A percentile compares a stretch with the other conserved stretches of the same genome.
These are phyloP conservation scores for Sebastes elongatus DNA, from an alignment of 2,797 vertebrate genomes.

Conservation along the genomic window DNA sequence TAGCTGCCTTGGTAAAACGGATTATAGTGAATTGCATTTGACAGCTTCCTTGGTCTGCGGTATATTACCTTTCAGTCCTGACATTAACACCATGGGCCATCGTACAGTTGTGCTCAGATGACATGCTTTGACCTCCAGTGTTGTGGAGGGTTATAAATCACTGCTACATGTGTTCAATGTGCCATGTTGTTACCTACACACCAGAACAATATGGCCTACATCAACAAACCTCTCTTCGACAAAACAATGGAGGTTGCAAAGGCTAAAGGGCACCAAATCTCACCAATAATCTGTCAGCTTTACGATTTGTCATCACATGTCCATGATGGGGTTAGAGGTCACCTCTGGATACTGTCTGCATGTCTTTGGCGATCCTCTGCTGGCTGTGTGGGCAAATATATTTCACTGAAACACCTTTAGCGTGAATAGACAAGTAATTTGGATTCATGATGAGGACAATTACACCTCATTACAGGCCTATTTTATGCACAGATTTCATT, in stretches of 20 bases:
- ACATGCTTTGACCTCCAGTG: conserved; percentile 15
- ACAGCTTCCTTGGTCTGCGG: not conserved
- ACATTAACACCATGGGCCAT: not conserved
- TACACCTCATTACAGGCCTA: not conserved
- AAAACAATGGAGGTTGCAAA: not conserved
- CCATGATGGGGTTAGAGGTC: not conserved
- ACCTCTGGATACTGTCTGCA: not conserved
- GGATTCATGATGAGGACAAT: not conserved
- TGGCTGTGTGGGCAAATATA: not conserved
- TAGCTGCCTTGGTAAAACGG: not conserved
- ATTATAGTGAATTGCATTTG: not conserved
- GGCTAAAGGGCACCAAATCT: not conserved
- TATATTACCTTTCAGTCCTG: not conserved
- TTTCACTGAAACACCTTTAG: not conserved
- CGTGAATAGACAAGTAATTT: not conserved
- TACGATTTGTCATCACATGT: not conserved
- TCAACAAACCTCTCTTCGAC: not conserved
- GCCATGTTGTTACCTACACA: not conserved
- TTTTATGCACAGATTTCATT: not conserved
- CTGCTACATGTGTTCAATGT: conserved; percentile 5
- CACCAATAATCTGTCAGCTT: not conserved
- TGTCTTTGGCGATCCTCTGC: not conserved
- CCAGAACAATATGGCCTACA: not conserved
- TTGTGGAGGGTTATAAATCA: not conserved
- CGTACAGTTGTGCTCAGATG: not conserved